Conservation (phyloP, 2,888 invertebrate genomes). For the Drosophila fungiperda region DNA sequence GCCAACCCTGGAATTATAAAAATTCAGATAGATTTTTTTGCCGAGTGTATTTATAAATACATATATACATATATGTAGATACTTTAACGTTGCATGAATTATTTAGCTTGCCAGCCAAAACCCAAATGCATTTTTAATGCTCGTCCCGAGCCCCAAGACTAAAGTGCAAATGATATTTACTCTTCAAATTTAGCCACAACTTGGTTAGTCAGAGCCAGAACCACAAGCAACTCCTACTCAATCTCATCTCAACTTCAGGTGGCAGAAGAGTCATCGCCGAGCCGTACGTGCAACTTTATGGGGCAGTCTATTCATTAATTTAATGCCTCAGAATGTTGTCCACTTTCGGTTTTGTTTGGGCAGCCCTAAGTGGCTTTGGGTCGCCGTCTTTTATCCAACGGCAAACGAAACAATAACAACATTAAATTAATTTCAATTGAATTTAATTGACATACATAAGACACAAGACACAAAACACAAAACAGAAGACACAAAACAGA, state of each 20-base stretch:
- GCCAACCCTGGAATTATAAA: not conserved
- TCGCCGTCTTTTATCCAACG: slow-evolving; percentile 19
- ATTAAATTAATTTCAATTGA: slow-evolving; percentile 75
- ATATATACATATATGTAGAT: slow-evolving; percentile 28
- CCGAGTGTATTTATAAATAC: not conserved
- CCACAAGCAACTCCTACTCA: not conserved
- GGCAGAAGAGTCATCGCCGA: slow-evolving; percentile 1
- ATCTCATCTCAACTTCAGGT: slow-evolving; percentile 29
- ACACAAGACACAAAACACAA: slow-evolving; percentile 2
- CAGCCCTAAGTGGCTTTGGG: slow-evolving; percentile 38
- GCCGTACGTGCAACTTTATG: slow-evolving; percentile 22
- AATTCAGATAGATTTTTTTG: not conserved
- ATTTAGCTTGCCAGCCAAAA: slow-evolving; percentile 39
- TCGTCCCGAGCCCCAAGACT: slow-evolving; percentile 14
- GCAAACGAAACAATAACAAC: slow-evolving; percentile 45
- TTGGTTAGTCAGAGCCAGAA: slow-evolving; percentile 39
- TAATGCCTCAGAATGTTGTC: slow-evolving; percentile 6
- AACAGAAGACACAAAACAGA: not conserved
- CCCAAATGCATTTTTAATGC: slow-evolving; percentile 75
- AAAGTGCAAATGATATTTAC: slow-evolving; percentile 72
- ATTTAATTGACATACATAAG: slow-evolving; percentile 65
- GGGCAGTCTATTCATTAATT: slow-evolving; percentile 23
- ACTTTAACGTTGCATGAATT: slow-evolving; percentile 53
- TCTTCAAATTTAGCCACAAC: slow-evolving; percentile 35
- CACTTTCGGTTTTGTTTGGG: slow-evolving; percentile 17